Percentiles rank a stretch among this genome's conserved stretches.
Evolutionary conservation across 1,140 invertebrate species (phyloP).

Genomic region (Eupristina koningsbergeri): DNA sequence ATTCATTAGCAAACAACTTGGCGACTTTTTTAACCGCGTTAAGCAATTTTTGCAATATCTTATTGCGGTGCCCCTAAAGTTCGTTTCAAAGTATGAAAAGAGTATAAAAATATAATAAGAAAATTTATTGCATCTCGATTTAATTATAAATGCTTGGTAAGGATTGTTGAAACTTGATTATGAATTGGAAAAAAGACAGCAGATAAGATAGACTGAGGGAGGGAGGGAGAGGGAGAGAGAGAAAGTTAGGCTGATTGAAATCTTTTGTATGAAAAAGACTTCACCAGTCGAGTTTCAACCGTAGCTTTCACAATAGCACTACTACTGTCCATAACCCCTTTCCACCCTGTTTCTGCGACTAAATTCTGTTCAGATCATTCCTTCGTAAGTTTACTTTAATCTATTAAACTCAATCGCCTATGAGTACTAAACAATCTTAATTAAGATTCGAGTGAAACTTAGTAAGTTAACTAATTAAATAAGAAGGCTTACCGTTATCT

Average conservation of each 20-base stretch:
- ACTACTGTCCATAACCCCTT: neutral
- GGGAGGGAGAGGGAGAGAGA: neutral
- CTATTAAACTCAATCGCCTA: slow-evolving; percentile 60
- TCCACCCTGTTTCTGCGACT: neutral
- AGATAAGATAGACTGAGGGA: no score
- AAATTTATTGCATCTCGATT: slow-evolving; percentile 1
- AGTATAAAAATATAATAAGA: neutral
- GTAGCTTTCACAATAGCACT: neutral
- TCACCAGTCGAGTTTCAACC: neutral
- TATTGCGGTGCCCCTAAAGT: neutral
- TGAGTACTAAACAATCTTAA: slow-evolving; percentile 62
- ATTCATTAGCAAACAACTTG: neutral
- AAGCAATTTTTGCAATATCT: neutral
- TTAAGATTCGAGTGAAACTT: slow-evolving; percentile 56
- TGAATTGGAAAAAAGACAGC: neutral
- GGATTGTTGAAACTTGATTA: slow-evolving; percentile 12
- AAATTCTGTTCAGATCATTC: slow-evolving; percentile 10
- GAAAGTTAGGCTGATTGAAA: slow-evolving; percentile 14
- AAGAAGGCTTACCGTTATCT: slow-evolving; percentile 61
- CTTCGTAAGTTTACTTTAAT: slow-evolving; percentile 58
- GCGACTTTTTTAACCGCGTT: neutral
- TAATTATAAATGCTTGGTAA: slow-evolving; percentile 18
- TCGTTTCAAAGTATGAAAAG: neutral
- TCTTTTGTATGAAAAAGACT: slow-evolving; percentile 11
- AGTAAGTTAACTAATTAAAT: slow-evolving; percentile 54